Evolutionary conservation across 1,140 invertebrate species (phyloP).

Genomic region (Mylabris phalerata): DNA sequence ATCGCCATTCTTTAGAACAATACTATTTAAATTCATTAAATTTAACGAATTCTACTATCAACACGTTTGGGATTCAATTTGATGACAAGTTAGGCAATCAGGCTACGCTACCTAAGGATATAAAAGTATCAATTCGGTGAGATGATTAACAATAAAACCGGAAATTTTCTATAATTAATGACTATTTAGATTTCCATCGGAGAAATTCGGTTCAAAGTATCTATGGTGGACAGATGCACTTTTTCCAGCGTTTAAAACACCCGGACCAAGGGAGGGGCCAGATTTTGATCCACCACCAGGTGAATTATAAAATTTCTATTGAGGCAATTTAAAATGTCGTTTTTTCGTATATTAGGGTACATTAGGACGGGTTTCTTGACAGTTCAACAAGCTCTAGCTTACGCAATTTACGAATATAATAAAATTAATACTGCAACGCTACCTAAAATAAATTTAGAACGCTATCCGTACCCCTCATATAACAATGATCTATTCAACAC

Average conservation of each 20-base stretch:
- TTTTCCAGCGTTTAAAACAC: slow-evolving; percentile 44
- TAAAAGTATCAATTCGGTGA: slow-evolving; percentile 49
- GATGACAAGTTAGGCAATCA: slow-evolving; percentile 43
- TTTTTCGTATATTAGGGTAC: slow-evolving; percentile 51
- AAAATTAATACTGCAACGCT: slow-evolving; percentile 29
- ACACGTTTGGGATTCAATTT: slow-evolving; percentile 47
- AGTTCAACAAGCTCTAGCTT: slow-evolving; percentile 58
- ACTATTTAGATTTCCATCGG: slow-evolving; percentile 42
- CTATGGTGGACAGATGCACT: slow-evolving; percentile 61
- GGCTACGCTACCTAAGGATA: slow-evolving; percentile 42
- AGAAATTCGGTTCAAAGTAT: slow-evolving; percentile 34
- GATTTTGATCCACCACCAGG: no score
- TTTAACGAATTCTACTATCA: neutral
- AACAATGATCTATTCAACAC: slow-evolving; percentile 61
- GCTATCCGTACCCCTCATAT: slow-evolving; percentile 70
- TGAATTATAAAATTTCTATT: no score
- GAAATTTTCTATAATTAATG: no score
- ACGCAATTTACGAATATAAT: slow-evolving; percentile 28
- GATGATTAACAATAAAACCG: no score
- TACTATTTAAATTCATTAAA: slow-evolving; percentile 38
- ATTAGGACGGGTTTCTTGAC: slow-evolving; percentile 60
- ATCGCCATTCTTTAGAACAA: slow-evolving; percentile 40
- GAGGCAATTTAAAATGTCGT: no score
- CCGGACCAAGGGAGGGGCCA: no score
- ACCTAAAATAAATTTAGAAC: slow-evolving; percentile 46